Percentiles rank a stretch among this genome's conserved stretches.
These are phyloP conservation scores for Labrus mixtus DNA, from an alignment of 2,113 vertebrate species.

Conservation along the genomic window DNA sequence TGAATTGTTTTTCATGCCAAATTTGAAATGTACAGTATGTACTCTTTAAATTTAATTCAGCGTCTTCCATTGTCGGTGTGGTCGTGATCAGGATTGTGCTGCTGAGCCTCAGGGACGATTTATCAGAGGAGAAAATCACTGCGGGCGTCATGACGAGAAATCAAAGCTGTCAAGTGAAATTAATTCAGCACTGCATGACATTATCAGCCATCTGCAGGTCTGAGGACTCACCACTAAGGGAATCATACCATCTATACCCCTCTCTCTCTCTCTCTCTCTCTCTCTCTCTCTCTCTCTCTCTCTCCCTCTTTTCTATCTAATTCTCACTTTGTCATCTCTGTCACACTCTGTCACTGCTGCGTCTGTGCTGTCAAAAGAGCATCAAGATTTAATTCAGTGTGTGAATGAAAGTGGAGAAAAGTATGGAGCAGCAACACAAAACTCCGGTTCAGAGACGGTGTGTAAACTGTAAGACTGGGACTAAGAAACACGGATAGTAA, in stretches of 20 bases:
- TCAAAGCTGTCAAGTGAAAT: constrained; percentile 46
- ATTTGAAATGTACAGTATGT: not conserved
- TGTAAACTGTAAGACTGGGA: too few relatives aligned
- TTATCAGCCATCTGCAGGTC: constrained; percentile 58
- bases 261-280: not conserved
- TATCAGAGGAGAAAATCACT: constrained; percentile 7
- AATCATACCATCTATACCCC: not conserved
- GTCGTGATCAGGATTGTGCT: constrained; percentile 5
- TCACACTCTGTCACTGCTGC: constrained; percentile 21
- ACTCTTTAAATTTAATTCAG: not conserved
- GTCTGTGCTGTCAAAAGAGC: constrained; percentile 42
- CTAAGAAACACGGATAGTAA: too few relatives aligned
- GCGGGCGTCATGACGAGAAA: constrained; percentile 20
- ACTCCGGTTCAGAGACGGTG: too few relatives aligned
- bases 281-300: not conserved
- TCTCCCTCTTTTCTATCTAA: not conserved
- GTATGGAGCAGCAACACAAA: not conserved
- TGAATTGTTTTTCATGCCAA: not conserved
- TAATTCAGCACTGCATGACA: constrained; percentile 31
- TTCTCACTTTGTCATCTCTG: not conserved
- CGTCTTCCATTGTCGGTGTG: not conserved
- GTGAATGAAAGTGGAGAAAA: constrained; percentile 9
- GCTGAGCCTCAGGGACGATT: constrained; percentile 11
- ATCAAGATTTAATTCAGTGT: constrained; percentile 8
- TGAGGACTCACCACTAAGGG: constrained; percentile 11